phyloP scores from a whole-genome alignment of 2,797 vertebrate genomes.

The Distichodus sexfasciatus region DNA sequence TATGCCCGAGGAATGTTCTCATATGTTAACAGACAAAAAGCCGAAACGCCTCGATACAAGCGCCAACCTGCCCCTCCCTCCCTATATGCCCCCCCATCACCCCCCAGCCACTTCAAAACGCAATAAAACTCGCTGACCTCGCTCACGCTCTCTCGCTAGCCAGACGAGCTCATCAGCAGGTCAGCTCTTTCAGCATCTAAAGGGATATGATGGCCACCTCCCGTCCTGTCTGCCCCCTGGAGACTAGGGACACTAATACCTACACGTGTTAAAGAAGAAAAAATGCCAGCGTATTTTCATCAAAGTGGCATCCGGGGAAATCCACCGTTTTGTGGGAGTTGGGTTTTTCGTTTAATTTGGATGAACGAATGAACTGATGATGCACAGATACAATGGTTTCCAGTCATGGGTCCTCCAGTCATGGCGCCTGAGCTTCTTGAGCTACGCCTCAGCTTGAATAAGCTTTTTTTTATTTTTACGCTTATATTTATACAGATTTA shows the following conservation, averaged over 20 bases:
- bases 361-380: too few species aligned
- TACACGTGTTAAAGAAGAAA: conserved; percentile 55
- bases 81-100: conserved; percentile 39
- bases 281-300: conserved; percentile 52
- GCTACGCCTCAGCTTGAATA: too few species aligned
- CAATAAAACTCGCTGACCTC: conserved; percentile 54
- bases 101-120: too few species aligned
- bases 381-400: too few species aligned
- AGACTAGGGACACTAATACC: conserved; percentile 56
- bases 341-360: conserved; percentile 30
- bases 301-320: conserved; percentile 44
- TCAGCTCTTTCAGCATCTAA: conserved; percentile 58
- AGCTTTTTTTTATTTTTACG: too few species aligned
- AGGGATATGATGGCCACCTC: conserved; percentile 57
- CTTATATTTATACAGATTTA: too few species aligned
- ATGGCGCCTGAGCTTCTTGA: too few species aligned
- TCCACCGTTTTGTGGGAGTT: conserved; percentile 41
- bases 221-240: conserved; percentile 50
- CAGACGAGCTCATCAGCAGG: conserved; percentile 55
- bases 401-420: too few species aligned
- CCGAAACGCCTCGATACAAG: conserved; percentile 42
- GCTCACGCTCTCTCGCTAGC: conserved; percentile 54
- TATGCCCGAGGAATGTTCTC: conserved; percentile 40
- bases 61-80: background rate
- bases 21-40: conserved; percentile 48